Conservation (phyloP, 2,113 vertebrate species). For the Corapipo altera region DNA sequence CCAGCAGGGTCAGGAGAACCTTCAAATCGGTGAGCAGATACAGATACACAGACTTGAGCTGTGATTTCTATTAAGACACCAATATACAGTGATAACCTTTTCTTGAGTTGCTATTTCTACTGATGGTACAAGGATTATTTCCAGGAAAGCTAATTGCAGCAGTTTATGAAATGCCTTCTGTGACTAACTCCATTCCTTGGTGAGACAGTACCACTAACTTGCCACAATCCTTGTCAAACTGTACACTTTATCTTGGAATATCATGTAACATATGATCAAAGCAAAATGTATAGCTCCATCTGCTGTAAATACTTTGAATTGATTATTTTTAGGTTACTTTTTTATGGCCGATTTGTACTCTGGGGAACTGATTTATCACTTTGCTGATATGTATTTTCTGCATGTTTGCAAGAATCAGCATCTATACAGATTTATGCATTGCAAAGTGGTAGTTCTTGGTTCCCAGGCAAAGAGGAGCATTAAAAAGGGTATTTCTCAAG, state of each 20-base stretch:
- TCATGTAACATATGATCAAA: background rate
- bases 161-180: background rate
- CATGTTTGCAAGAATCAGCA: background rate
- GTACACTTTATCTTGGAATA: background rate
- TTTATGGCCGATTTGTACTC: background rate
- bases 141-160: background rate
- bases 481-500: background rate
- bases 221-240: background rate
- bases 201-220: background rate
- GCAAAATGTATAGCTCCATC: slow-evolving; percentile 67
- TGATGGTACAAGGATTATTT: background rate
- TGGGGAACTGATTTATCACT: background rate
- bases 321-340: background rate
- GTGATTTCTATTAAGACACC: background rate
- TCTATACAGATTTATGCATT: background rate
- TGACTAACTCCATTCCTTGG: background rate
- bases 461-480: background rate
- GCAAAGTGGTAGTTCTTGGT: background rate
- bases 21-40: background rate
- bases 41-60: background rate
- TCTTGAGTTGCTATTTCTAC: background rate
- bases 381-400: background rate
- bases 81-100: background rate
- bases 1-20: background rate
- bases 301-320: slow-evolving; percentile 59